Percentiles rank a stretch among this genome's conserved stretches.
phyloP scores from a whole-genome alignment of 2,888 invertebrate species.

The Lycophotia porphyrea region DNA sequence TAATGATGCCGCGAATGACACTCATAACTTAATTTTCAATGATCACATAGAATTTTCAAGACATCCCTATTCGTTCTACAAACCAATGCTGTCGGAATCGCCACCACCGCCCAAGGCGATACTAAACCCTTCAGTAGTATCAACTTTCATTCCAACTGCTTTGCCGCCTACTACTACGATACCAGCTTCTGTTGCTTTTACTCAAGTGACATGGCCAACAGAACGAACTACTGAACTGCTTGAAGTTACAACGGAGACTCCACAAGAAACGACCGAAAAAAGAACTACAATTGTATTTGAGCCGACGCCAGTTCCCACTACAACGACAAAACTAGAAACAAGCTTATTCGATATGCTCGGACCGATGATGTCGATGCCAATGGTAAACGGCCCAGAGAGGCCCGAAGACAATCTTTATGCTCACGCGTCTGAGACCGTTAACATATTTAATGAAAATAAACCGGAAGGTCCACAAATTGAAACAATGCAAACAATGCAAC shows the following conservation, averaged over 20 bases:
- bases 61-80: slow-evolving; percentile 82
- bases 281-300: slow-evolving; percentile 65
- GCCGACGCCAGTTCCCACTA: slow-evolving; percentile 68
- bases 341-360: slow-evolving; percentile 83
- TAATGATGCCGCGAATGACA: slow-evolving; percentile 78
- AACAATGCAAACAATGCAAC: slow-evolving; percentile 91
- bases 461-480: slow-evolving; percentile 81
- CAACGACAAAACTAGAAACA: slow-evolving; percentile 71
- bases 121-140: slow-evolving; percentile 68
- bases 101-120: slow-evolving; percentile 80
- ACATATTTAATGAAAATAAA: slow-evolving; percentile 80
- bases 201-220: slow-evolving; percentile 70
- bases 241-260: slow-evolving; percentile 72
- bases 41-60: slow-evolving; percentile 76
- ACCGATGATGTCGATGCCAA: slow-evolving; percentile 88
- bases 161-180: slow-evolving; percentile 73
- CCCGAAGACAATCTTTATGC: slow-evolving; percentile 86
- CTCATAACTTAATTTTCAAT: slow-evolving; percentile 82
- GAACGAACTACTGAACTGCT: slow-evolving; percentile 69
- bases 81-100: slow-evolving; percentile 82
- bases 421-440: slow-evolving; percentile 84
- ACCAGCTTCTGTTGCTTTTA: slow-evolving; percentile 61
- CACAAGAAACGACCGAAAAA: slow-evolving; percentile 77
- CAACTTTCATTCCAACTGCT: slow-evolving; percentile 82
- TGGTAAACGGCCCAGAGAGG: slow-evolving; percentile 82